phyloP scores from a whole-genome alignment of 2,888 invertebrate species.

The Ellobium chinense region DNA sequence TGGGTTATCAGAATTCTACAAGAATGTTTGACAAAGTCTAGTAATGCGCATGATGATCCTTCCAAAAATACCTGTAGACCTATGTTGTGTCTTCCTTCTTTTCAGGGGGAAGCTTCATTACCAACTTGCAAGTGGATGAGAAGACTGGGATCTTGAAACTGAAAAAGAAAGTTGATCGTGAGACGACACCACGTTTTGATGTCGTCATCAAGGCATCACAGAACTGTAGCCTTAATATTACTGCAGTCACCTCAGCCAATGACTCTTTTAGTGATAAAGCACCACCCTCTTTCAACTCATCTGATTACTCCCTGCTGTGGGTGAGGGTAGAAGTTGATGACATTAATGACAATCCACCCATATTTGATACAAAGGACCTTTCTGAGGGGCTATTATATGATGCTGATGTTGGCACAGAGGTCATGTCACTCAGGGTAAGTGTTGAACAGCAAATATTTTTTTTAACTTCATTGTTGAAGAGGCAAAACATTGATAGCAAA shows the following conservation, averaged over 20 bases:
- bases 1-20: no score
- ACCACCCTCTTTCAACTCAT: conserved; percentile 46
- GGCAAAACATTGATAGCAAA: no score
- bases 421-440: conserved; percentile 52
- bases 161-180: conserved; percentile 60
- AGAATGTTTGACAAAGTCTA: no score
- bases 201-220: conserved; percentile 65
- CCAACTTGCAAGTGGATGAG: conserved; percentile 31
- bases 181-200: conserved; percentile 49
- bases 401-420: conserved; percentile 89
- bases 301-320: conserved; percentile 62
- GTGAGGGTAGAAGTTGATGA: conserved; percentile 83
- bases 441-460: no score
- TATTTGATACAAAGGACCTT: conserved; percentile 87
- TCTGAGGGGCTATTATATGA: conserved; percentile 97
- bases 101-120: not conserved
- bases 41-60: no score
- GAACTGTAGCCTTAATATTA: conserved; percentile 53
- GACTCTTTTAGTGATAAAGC: not conserved
- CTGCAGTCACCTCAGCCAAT: not conserved
- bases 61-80: no score
- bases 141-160: conserved; percentile 51
- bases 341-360: conserved; percentile 94
- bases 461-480: no score
- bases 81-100: no score